A percentile compares a stretch with the other conserved stretches of the same genome.
phyloP scores from a whole-genome alignment of 2,888 invertebrate species.

The Podabrus alpinus region DNA sequence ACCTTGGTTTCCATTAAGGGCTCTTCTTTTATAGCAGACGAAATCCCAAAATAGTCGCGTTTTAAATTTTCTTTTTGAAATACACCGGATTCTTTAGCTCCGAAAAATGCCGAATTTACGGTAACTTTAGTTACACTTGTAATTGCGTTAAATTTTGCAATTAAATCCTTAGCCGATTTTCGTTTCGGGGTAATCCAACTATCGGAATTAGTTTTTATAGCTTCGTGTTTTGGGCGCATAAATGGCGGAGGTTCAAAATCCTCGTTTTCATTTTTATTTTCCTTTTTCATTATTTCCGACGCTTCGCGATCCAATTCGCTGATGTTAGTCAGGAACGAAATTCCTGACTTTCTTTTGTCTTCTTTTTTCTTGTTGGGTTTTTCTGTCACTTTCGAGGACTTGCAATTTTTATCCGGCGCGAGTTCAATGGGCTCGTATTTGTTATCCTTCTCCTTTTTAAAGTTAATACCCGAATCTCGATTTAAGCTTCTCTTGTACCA shows the following conservation, averaged over 20 bases:
- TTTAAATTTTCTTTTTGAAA: slow-evolving; percentile 40
- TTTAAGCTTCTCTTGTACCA: slow-evolving; percentile 66
- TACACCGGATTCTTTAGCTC: slow-evolving; percentile 41
- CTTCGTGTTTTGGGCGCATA: slow-evolving; percentile 50
- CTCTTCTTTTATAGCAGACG: slow-evolving; percentile 39
- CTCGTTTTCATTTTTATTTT: slow-evolving; percentile 46
- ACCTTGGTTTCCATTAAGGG: slow-evolving; percentile 29
- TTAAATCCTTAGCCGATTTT: slow-evolving; percentile 59
- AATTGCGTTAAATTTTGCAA: slow-evolving; percentile 66
- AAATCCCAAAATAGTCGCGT: slow-evolving; percentile 48
- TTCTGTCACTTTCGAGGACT: slow-evolving; percentile 38
- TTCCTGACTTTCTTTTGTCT: slow-evolving; percentile 61
- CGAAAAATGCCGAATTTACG: slow-evolving; percentile 58
- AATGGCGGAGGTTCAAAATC: slow-evolving; percentile 50
- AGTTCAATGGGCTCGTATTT: slow-evolving; percentile 50
- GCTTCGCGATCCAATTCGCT: slow-evolving; percentile 82
- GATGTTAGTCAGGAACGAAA: slow-evolving; percentile 72
- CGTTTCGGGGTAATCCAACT: slow-evolving; percentile 49
- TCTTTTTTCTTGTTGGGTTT: slow-evolving; percentile 46
- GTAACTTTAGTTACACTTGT: slow-evolving; percentile 62
- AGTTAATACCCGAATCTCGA: slow-evolving; percentile 39
- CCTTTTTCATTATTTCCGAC: slow-evolving; percentile 70
- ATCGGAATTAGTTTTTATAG: slow-evolving; percentile 37
- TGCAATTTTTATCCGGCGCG: slow-evolving; percentile 54
- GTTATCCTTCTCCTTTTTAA: slow-evolving; percentile 46